phyloP scores from a whole-genome alignment of 2,113 vertebrate genomes.

The Scartelaos histophorus region DNA sequence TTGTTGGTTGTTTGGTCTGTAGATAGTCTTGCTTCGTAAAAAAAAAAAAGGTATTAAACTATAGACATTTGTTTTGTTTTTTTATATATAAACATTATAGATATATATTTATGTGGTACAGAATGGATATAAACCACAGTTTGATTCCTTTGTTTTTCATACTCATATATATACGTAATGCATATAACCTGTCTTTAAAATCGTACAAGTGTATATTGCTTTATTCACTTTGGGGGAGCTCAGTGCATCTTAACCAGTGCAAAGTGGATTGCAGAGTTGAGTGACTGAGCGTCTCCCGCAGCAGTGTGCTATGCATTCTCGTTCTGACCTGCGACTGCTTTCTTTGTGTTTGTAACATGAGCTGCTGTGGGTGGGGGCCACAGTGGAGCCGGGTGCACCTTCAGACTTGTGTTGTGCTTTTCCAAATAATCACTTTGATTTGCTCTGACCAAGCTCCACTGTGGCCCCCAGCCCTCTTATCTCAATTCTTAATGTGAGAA shows the following conservation, averaged over 20 bases:
- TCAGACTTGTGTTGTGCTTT: constrained; percentile 48
- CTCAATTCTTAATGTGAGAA: constrained; percentile 92
- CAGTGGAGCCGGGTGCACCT: constrained; percentile 78
- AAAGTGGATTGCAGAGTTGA: constrained; percentile 83
- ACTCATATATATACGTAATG: constrained; percentile 87
- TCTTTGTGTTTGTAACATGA: constrained; percentile 83
- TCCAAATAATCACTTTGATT: constrained; percentile 37
- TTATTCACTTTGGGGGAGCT: constrained; percentile 89
- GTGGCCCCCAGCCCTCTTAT: constrained; percentile 81
- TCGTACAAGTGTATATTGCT: constrained; percentile 91
- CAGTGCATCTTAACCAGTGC: constrained; percentile 83
- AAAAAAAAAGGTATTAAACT: constrained; percentile 79
- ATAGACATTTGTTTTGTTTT: constrained; percentile 85
- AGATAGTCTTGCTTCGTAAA: constrained; percentile 91
- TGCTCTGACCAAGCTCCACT: constrained; percentile 46
- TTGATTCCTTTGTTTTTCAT: constrained; percentile 84
- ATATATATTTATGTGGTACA: constrained; percentile 96
- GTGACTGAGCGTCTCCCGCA: constrained; percentile 85
- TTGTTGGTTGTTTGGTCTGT: constrained; percentile 94
- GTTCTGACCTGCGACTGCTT: constrained; percentile 85
- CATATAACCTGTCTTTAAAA: constrained; percentile 93
- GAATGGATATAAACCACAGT: constrained; percentile 89
- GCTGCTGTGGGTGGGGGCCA: constrained; percentile 83
- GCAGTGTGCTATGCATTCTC: constrained; percentile 97
- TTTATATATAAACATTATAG: constrained; percentile 77